Evolutionary conservation across 2,888 invertebrate genomes (phyloP).

Genomic region (Drosophila paramelanica): DNA sequence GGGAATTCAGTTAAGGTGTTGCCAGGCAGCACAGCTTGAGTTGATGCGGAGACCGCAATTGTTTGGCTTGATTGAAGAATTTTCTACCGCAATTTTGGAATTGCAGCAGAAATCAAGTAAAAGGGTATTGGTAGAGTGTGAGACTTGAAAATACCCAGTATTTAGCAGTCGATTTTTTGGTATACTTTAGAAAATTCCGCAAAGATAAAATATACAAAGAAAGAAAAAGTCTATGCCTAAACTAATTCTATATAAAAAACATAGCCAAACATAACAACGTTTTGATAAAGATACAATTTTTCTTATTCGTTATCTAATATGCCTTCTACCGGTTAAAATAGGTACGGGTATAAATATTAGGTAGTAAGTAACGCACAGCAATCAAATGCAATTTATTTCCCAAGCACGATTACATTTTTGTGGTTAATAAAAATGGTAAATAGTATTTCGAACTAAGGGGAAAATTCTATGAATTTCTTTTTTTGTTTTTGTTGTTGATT

Average conservation of each 20-base stretch:
- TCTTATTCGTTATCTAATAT: too few species aligned
- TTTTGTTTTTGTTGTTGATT: slow-evolving; percentile 19
- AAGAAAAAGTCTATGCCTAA: too few species aligned
- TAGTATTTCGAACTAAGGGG: neutral
- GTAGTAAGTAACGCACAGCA: neutral
- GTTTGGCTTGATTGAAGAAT: slow-evolving; percentile 9
- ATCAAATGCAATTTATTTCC: slow-evolving; percentile 8
- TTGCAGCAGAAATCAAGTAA: neutral
- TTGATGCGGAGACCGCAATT: slow-evolving; percentile 24
- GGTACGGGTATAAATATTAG: neutral
- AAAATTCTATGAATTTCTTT: neutral
- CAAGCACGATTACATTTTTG: slow-evolving; percentile 42
- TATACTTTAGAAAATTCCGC: too few species aligned
- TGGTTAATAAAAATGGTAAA: slow-evolving; percentile 39
- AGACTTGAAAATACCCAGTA: too few species aligned
- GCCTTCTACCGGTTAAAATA: too few species aligned
- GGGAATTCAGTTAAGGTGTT: slow-evolving; percentile 30
- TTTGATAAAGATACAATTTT: too few species aligned
- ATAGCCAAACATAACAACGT: too few species aligned
- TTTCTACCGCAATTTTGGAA: slow-evolving; percentile 17
- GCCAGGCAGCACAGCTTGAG: slow-evolving; percentile 3
- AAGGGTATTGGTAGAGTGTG: neutral
- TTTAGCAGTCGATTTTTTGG: too few species aligned
- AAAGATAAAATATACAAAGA: too few species aligned
- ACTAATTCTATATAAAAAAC: too few species aligned